Percentiles rank a stretch among this genome's conserved stretches.
phyloP scores from a whole-genome alignment of 2,113 vertebrate genomes.

The Octodon degus region DNA sequence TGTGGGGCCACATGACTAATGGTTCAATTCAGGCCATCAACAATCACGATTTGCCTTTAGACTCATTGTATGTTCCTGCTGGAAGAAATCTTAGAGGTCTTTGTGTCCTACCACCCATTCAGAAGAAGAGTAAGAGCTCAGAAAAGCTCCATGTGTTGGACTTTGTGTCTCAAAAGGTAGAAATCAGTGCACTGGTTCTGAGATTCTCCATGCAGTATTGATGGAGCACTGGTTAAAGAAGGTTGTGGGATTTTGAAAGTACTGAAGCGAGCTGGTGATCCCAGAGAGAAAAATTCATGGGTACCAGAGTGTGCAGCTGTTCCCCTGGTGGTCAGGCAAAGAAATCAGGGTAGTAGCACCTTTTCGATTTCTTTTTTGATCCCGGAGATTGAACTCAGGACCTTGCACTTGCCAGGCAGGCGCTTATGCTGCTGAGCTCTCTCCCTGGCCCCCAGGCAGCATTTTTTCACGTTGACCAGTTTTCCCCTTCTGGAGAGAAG shows the following conservation, averaged over 20 bases:
- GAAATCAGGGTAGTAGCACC: fast-evolving
- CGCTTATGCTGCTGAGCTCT: too few species aligned
- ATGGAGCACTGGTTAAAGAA: background rate
- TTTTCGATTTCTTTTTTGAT: too few species aligned
- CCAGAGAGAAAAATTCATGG: background rate
- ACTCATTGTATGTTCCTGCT: fast-evolving
- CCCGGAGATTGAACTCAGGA: too few species aligned
- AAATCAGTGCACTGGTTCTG: background rate
- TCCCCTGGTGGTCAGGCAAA: background rate
- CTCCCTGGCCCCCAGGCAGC: too few species aligned
- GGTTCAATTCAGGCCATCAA: background rate
- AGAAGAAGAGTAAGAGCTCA: background rate
- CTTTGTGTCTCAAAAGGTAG: background rate
- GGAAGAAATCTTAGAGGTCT: background rate
- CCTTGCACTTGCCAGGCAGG: too few species aligned
- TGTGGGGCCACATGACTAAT: background rate
- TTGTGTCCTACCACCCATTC: background rate
- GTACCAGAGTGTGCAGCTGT: background rate
- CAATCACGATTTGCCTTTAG: background rate
- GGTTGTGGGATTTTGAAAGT: background rate
- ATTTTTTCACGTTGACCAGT: background rate
- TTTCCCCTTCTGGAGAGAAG: background rate
- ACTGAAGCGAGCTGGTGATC: background rate
- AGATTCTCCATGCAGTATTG: background rate
- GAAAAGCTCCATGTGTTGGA: background rate